Evolutionary conservation across 2,797 vertebrate species (phyloP), one percentile per base, ranked within the genome.

Genomic region (Scolopax bukidnonensis): DNA sequence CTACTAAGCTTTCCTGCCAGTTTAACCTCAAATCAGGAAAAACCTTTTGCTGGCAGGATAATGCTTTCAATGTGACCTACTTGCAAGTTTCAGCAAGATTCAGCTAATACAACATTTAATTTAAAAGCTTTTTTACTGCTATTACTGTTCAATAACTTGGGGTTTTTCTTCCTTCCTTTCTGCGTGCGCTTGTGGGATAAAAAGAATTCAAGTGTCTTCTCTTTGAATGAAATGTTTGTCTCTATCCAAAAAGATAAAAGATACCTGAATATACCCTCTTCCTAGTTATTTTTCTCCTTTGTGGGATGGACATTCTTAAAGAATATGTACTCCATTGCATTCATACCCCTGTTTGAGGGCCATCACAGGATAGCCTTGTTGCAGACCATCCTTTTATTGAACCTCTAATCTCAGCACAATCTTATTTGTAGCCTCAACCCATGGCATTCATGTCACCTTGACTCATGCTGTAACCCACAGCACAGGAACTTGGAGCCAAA

Each of bases 41-140:
- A 84, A 17, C 0, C 8, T 64, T 76, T 64, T 78, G 33, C 63
- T 64, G 24, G 16, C 41, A 54, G 73, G 88, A 80, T 32, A 89
- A 85, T 73, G 65, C n/a, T 79, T 76, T 76, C 70, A 84, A 9
- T 5, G 3, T 93, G 92, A 90, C 67, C 89, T 93, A 83, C 24
- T 87, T 95, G 25, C 27, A 65, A 45, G 51, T 67, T 78, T 10
- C 1, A 1, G 33, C 23, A 79, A 75, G 50, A 73, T 61, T 68
- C 4, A 40, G 33, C 48, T 68, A 68, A 56, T 24, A 33, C 2
- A 59, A 13, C 0, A 0, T 45, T 89, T 82, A 3, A 45, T 61
- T 65, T 63, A 36, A 87, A 93, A 91, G 33, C 30, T 43, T 71
- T 71, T 69, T 57, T 43, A 63, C 10, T 74, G 47, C 10, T 48